phyloP scores from a whole-genome alignment of 2,113 vertebrate genomes.

The Myiozetetes cayanensis region DNA sequence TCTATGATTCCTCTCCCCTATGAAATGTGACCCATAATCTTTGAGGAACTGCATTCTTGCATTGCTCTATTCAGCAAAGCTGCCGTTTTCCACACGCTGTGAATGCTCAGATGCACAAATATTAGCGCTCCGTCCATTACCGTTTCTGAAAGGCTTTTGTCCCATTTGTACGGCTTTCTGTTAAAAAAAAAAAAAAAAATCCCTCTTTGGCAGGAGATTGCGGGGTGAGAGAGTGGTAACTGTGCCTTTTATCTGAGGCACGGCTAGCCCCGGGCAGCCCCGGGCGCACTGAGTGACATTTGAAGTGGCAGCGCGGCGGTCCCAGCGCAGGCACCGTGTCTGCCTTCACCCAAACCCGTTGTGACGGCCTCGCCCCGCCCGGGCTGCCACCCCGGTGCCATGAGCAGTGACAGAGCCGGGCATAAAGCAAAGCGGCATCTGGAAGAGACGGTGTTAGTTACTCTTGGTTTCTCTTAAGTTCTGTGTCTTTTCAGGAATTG shows the following conservation, averaged over 20 bases:
- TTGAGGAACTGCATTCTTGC: neutral
- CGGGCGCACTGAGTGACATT: neutral
- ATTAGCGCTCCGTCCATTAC: neutral
- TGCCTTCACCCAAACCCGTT: neutral
- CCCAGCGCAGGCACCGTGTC: accelerated
- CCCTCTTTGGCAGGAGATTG: accelerated
- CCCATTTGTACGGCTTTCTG: neutral
- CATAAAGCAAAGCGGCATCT: accelerated
- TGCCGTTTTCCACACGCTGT: neutral
- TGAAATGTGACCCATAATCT: neutral
- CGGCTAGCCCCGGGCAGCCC: neutral
- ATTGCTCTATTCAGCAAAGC: neutral
- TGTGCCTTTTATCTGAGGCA: neutral
- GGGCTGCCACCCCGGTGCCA: neutral
- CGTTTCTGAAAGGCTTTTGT: neutral
- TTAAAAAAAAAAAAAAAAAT: too few species aligned
- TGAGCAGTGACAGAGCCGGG: accelerated
- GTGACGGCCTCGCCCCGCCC: neutral
- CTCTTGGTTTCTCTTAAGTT: neutral
- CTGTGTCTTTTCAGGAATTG: neutral
- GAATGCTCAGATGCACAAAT: neutral
- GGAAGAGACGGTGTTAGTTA: accelerated
- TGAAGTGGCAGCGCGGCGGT: neutral
- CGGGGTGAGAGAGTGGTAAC: neutral
- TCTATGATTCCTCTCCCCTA: neutral